A percentile compares a stretch with the other conserved stretches of the same genome.
Conservation (phyloP, 1,140 invertebrate genomes). For the Maniola jurtina region DNA sequence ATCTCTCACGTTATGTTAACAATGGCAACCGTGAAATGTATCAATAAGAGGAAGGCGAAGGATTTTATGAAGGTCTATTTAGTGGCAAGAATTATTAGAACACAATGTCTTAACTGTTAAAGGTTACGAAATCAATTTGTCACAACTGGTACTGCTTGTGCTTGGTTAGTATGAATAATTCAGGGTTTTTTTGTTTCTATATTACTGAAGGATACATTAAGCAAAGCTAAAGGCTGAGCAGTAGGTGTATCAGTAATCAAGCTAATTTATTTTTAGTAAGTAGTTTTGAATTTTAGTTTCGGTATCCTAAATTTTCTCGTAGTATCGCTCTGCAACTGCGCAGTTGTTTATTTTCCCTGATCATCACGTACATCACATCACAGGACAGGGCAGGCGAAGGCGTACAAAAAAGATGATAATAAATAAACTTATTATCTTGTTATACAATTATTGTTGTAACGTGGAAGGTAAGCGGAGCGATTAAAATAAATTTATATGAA, state of each 20-base stretch:
- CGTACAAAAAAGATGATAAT: constrained; percentile 1
- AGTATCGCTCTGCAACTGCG: too few species aligned
- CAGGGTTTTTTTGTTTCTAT: not conserved
- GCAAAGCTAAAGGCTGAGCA: too few species aligned
- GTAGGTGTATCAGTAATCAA: too few species aligned
- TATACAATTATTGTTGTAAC: not conserved
- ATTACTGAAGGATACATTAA: too few species aligned
- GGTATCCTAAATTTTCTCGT: too few species aligned
- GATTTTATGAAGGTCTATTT: constrained; percentile 31
- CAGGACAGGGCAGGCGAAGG: constrained; percentile 1
- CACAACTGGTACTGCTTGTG: not conserved
- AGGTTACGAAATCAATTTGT: constrained; percentile 2
- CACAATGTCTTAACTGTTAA: not conserved
- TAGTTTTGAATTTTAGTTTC: too few species aligned
- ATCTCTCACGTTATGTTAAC: constrained; percentile 39
- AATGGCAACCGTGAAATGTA: constrained; percentile 28
- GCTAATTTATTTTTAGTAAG: too few species aligned
- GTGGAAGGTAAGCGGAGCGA: not conserved
- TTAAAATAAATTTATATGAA: constrained; percentile 11
- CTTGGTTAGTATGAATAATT: not conserved
- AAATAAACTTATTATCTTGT: not conserved
- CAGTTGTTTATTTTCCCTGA: too few species aligned
- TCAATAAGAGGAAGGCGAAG: constrained; percentile 37
- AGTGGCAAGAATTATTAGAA: not conserved
- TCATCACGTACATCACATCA: not conserved